Conservation (phyloP, 2,888 invertebrate genomes). For the Amphiduros pacificus region DNA sequence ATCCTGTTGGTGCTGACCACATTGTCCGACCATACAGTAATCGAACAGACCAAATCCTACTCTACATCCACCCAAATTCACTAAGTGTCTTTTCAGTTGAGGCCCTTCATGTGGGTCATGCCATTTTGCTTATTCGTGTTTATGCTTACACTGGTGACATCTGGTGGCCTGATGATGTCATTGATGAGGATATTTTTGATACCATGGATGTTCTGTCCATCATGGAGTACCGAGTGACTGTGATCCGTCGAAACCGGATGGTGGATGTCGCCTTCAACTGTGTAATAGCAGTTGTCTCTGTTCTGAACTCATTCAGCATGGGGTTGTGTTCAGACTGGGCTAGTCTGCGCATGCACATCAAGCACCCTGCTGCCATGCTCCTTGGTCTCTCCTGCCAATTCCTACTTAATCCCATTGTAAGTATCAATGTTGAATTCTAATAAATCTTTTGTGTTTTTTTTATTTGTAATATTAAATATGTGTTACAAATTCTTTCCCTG, state of each 20-base stretch:
- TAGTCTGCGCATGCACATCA: constrained; percentile 47
- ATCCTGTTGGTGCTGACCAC: constrained; percentile 5
- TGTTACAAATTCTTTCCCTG: too few species aligned
- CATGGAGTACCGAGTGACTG: constrained; percentile 18
- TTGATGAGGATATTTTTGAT: background rate
- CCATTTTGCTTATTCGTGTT: constrained; percentile 3
- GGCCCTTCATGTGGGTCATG: constrained; percentile 10
- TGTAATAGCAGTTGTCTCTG: constrained; percentile 49
- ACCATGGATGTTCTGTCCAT: constrained; percentile 6
- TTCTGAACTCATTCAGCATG: constrained; percentile 54
- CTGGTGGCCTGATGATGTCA: background rate
- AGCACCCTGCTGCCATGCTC: constrained; percentile 49
- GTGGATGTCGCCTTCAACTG: constrained; percentile 54
- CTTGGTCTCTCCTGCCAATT: constrained; percentile 54
- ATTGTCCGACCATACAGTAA: constrained; percentile 6
- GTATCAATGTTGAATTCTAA: too few species aligned
- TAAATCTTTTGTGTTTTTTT: too few species aligned
- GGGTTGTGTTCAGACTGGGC: constrained; percentile 53
- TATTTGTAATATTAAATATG: too few species aligned
- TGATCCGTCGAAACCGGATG: constrained; percentile 18
- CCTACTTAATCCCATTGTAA: constrained; percentile 45
- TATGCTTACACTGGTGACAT: background rate
- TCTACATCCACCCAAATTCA: background rate
- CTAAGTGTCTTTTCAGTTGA: constrained; percentile 7
- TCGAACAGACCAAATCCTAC: constrained; percentile 1